Percentiles rank a stretch among this genome's conserved stretches.
phyloP scores from a whole-genome alignment of 2,888 invertebrate genomes.

The Plagodis pulveraria region DNA sequence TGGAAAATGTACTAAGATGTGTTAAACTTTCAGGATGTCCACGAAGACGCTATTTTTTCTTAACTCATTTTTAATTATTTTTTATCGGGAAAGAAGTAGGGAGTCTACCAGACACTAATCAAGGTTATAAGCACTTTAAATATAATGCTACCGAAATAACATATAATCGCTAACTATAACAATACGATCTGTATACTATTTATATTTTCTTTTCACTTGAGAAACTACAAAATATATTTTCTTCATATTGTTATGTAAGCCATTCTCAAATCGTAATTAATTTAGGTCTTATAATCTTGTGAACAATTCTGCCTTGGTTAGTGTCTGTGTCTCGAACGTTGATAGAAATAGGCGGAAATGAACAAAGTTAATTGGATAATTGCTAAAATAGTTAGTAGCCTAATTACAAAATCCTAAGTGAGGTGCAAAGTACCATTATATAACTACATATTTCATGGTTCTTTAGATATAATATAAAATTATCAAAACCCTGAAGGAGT shows the following conservation, averaged over 20 bases:
- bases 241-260: too few relatives aligned
- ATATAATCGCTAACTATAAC: too few relatives aligned
- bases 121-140: conserved; percentile 1
- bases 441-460: conserved; percentile 56
- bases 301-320: neutral
- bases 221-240: too few relatives aligned
- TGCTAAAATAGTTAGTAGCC: conserved; percentile 44
- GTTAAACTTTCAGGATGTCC: conserved; percentile 6
- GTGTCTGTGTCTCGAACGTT: neutral
- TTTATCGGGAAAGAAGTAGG: neutral
- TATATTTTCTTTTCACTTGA: too few relatives aligned
- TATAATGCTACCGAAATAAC: neutral
- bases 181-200: too few relatives aligned
- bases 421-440: conserved; percentile 63
- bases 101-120: neutral
- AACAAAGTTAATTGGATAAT: conserved; percentile 45
- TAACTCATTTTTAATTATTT: conserved; percentile 2
- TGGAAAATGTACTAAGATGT: conserved; percentile 11
- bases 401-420: conserved; percentile 49
- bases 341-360: conserved; percentile 27
- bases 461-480: conserved; percentile 62
- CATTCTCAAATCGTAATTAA: too few relatives aligned
- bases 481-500: conserved; percentile 74
- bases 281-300: too few relatives aligned
- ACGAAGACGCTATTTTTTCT: conserved; percentile 2